Conservation (phyloP, 2,113 vertebrate species). For the Propithecus coquereli region DNA sequence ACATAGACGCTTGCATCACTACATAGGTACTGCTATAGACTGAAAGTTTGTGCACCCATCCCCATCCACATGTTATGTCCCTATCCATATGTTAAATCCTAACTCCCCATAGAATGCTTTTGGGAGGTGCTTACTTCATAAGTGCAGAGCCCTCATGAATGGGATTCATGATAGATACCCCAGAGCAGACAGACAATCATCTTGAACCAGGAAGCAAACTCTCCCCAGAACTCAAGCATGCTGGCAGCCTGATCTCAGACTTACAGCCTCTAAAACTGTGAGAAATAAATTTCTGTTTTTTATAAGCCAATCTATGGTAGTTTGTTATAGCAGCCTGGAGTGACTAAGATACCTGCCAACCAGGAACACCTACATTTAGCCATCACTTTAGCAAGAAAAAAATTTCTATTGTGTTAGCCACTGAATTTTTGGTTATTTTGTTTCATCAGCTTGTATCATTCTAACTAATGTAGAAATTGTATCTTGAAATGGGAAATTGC, state of each 20-base stretch:
- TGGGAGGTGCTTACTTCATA: neutral
- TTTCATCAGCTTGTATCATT: neutral
- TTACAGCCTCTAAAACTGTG: neutral
- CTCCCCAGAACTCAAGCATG: neutral
- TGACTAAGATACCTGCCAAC: neutral
- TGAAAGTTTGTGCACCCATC: neutral
- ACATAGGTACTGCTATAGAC: no score
- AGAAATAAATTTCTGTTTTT: neutral
- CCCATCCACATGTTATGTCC: neutral
- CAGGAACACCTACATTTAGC: neutral
- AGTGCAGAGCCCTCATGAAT: neutral
- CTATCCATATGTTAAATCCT: neutral
- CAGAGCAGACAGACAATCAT: neutral
- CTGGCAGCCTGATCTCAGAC: neutral
- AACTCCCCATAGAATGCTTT: neutral
- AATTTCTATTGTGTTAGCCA: neutral
- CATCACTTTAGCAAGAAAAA: neutral
- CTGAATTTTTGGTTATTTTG: neutral
- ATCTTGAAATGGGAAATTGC: neutral
- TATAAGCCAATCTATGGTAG: neutral
- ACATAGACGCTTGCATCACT: neutral
- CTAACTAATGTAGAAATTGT: neutral
- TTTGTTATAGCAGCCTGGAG: neutral
- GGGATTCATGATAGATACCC: neutral
- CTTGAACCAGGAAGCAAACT: neutral